Conservation (phyloP, 2,888 invertebrate species). For the Chironomus riparius region DNA sequence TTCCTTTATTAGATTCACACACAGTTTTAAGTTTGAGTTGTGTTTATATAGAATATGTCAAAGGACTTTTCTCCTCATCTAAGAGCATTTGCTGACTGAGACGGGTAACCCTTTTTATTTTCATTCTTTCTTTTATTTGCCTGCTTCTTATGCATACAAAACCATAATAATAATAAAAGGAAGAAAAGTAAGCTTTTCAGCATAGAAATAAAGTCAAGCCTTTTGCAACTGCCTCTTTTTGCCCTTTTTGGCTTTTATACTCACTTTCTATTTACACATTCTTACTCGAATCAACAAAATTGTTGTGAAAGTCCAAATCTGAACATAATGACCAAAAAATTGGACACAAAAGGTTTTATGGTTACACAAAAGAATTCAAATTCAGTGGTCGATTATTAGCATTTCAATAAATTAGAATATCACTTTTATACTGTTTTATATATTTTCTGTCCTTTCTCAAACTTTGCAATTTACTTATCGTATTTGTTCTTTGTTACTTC, state of each 20-base stretch:
- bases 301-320: slow-evolving; percentile 9
- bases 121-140: no score
- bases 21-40: not conserved
- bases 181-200: no score
- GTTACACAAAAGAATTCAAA: slow-evolving; percentile 13
- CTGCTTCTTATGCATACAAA: no score
- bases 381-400: slow-evolving; percentile 19
- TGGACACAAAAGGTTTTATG: slow-evolving; percentile 12
- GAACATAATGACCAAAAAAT: slow-evolving; percentile 23
- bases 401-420: slow-evolving; percentile 12
- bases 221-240: no score
- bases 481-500: not conserved
- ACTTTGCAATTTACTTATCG: not conserved
- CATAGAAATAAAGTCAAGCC: no score
- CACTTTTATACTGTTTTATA: not conserved
- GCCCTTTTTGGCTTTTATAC: no score
- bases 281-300: not conserved
- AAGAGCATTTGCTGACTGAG: not conserved
- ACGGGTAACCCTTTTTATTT: not conserved
- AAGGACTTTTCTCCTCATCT: not conserved
- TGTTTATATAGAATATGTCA: not conserved
- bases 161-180: no score
- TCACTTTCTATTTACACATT: no score
- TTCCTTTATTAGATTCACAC: not conserved
- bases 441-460: not conserved